Base-by-base conservation (phyloP, 1,140 invertebrate species). In the Aphelenchoides fujianensis region DNA sequence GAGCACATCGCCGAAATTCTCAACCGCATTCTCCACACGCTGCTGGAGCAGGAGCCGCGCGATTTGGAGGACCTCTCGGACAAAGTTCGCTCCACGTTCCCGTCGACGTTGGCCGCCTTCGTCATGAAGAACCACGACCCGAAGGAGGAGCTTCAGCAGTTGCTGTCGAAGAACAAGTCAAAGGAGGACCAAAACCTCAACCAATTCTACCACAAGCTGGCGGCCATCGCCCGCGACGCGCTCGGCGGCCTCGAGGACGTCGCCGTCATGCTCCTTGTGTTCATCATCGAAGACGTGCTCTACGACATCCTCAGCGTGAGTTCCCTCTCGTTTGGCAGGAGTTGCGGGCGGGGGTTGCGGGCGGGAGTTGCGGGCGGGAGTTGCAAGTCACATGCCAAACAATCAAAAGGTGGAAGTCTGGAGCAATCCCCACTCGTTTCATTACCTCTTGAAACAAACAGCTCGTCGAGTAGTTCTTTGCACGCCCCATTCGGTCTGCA, bases 1-100 rank as follows among this genome's bases (percentile, higher is more conserved):
- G 16, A 37, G 52, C 64, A 73, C 23, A 76, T 76, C 37, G 64
- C 74, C 19, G 75, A 76, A 57, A 71, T 76, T 35, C 69, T 76
- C 12, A 53, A 55, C 32, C 72, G 70, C 12, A 32, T 78, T 31
- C 59, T 76, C 5, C 64, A 41, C 32, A 69, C 70, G 54, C 66
- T 76, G 30, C 36, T 76, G 5, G 74, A 77, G 31, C 67, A 76
- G 37, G 19, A 31, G 5, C 74, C 74, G 3, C 32, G 68, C 53
- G 68, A 52, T 68, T 23, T 31, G 30, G 63, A 61, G 23, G 73
- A 74, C 69, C 35, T 74, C 27, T 41, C 72, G 23, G 75, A 74
- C 27, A 74, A 74, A 75, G 73, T 74, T 3, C 54, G 62, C 30
- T 27, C 61, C 9, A 75, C 74, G 30, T 74, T 74, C 34, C 74